A percentile compares a stretch with the other conserved stretches of the same genome.
These are phyloP conservation scores for Uria aalge DNA, from an alignment of 2,113 vertebrate species.

Conservation along the genomic window DNA sequence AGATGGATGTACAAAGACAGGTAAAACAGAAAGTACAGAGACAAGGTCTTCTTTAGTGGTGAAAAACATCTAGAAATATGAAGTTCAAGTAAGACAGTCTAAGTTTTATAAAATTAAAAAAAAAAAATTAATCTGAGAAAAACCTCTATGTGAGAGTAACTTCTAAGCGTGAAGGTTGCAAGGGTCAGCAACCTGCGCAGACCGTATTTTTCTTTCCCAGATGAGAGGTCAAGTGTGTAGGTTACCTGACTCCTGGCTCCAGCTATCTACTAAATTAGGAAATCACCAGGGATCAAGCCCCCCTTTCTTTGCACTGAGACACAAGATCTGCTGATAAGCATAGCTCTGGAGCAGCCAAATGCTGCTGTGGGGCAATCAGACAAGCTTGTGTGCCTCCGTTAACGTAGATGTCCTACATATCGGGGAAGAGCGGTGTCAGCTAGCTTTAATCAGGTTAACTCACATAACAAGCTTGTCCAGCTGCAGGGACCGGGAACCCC, in stretches of 20 bases:
- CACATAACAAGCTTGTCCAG: background rate
- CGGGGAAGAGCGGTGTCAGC: background rate
- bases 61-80: background rate
- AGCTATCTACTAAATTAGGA: background rate
- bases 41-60: background rate
- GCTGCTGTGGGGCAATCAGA: background rate
- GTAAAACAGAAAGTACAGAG: background rate
- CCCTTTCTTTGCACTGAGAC: background rate
- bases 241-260: background rate
- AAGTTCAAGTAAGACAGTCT: background rate
- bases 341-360: background rate
- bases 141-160: background rate
- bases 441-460: background rate
- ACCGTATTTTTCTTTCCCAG: background rate
- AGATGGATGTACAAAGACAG: background rate
- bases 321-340: background rate
- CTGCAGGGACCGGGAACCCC: background rate
- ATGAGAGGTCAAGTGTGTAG: background rate
- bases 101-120: background rate
- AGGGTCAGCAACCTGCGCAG: background rate
- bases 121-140: background rate
- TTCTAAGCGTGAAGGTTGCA: background rate
- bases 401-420: accelerated
- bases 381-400: background rate
- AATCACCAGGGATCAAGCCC: background rate